phyloP scores from a whole-genome alignment of 2,888 invertebrate genomes.

The Spisula solida region DNA sequence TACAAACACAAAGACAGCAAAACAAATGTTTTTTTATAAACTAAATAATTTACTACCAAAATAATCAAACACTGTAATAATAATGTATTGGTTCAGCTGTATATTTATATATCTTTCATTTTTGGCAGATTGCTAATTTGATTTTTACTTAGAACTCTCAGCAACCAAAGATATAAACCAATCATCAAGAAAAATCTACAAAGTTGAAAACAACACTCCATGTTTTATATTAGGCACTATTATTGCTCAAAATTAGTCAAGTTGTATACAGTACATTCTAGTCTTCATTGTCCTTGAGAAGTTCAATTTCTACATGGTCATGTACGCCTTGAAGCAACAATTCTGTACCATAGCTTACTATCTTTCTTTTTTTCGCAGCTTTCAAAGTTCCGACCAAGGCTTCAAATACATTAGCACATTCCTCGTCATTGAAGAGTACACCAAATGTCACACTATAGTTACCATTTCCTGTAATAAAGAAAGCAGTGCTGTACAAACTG shows the following conservation, averaged over 20 bases:
- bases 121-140: too few species aligned
- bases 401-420: slow-evolving; percentile 84
- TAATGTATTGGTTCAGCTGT: too few species aligned
- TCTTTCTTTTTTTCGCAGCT: slow-evolving; percentile 83
- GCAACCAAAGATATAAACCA: too few species aligned
- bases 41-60: too few species aligned
- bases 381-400: slow-evolving; percentile 84
- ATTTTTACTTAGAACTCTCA: too few species aligned
- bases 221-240: too few species aligned
- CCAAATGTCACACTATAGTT: slow-evolving; percentile 80
- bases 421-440: slow-evolving; percentile 80
- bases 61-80: too few species aligned
- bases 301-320: slow-evolving; percentile 79
- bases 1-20: too few species aligned
- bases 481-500: background rate
- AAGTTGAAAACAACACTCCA: too few species aligned
- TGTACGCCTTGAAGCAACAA: slow-evolving; percentile 84
- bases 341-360: slow-evolving; percentile 81
- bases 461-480: slow-evolving; percentile 74
- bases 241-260: background rate
- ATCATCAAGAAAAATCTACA: too few species aligned
- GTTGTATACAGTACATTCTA: background rate
- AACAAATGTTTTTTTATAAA: too few species aligned
- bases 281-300: slow-evolving; percentile 67
- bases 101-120: too few species aligned